Conservation (phyloP, 35 echinoderm and acorn worm species). For the Strongylocentrotus purpuratus region DNA sequence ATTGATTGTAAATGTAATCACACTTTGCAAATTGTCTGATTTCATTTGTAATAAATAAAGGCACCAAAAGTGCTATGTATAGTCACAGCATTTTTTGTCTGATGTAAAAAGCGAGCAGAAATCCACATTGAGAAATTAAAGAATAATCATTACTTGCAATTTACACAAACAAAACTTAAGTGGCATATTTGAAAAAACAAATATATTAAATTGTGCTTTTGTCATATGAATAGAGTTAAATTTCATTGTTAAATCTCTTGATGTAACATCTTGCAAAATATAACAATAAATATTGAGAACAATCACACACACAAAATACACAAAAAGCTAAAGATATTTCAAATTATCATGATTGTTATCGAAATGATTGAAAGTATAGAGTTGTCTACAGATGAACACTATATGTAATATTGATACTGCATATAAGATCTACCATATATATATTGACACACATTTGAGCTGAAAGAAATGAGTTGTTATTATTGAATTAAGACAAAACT, state of each 20-base stretch:
- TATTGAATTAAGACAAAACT: neutral
- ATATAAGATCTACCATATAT: neutral
- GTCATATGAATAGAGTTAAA: neutral
- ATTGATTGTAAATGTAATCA: neutral
- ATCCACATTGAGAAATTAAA: neutral
- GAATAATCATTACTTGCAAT: neutral
- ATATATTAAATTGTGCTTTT: neutral
- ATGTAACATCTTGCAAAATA: neutral
- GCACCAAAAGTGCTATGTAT: slow-evolving; percentile 34
- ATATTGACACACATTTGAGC: neutral
- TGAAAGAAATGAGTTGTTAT: neutral
- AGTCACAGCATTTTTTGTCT: neutral
- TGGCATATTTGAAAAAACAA: neutral
- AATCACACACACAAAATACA: neutral
- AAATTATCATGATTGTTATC: neutral
- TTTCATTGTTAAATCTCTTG: neutral
- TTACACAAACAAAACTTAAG: neutral
- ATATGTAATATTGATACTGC: neutral
- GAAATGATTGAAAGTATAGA: neutral
- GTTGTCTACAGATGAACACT: neutral
- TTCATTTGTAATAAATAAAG: slow-evolving; percentile 25
- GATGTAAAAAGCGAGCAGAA: neutral
- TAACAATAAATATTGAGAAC: neutral
- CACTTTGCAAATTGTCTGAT: neutral
- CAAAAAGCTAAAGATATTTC: neutral